These are phyloP conservation scores for Sarcophaga variegata DNA, from an alignment of 2,888 invertebrate species.

Conservation along the genomic window DNA sequence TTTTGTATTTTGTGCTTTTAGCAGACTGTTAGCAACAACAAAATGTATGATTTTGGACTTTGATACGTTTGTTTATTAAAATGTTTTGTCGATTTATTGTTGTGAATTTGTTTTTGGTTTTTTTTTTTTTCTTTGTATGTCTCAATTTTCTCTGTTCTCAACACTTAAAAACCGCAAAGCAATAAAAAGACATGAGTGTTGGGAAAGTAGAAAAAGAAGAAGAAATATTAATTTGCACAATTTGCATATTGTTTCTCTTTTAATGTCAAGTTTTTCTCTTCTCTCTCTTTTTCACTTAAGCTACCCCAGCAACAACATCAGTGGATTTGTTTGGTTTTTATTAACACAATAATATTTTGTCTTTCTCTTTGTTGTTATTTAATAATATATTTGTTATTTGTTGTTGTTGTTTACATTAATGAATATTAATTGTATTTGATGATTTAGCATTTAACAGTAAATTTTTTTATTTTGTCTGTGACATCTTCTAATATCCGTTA, in stretches of 20 bases:
- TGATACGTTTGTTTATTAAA: slow-evolving; percentile 58
- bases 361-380: background rate
- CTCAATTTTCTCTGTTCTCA: background rate
- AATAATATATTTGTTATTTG: background rate
- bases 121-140: background rate
- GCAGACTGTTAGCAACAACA: background rate
- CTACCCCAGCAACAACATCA: slow-evolving; percentile 59
- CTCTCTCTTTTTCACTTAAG: slow-evolving; percentile 18
- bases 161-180: background rate
- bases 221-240: background rate
- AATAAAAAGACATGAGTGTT: background rate
- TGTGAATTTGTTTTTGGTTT: background rate
- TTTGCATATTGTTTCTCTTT: background rate
- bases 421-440: slow-evolving; percentile 14
- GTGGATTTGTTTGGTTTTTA: slow-evolving; percentile 34
- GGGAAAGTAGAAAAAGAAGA: slow-evolving; percentile 4
- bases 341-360: background rate
- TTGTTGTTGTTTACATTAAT: background rate
- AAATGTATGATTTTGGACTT: slow-evolving; percentile 61
- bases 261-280: background rate
- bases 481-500: slow-evolving; percentile 22
- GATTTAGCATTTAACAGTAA: slow-evolving; percentile 3
- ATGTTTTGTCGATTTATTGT: slow-evolving; percentile 21
- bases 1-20: background rate
- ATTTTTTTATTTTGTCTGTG: background rate